Base-by-base conservation (phyloP, 2,797 vertebrate genomes). In the Anniella stebbinsi region DNA sequence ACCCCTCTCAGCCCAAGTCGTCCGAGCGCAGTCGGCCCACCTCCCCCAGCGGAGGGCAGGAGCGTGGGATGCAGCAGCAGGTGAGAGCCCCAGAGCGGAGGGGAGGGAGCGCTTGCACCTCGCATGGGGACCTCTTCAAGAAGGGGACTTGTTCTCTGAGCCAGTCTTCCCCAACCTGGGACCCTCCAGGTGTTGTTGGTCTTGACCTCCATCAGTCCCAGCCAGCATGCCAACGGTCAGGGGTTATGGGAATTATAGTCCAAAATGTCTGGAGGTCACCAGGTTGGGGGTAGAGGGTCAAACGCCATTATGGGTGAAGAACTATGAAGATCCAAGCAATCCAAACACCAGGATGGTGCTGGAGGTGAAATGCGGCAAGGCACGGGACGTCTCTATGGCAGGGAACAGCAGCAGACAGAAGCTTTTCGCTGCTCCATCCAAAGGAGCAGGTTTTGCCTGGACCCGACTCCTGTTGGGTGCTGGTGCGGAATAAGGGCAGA, bases 51-150 rank as follows among this genome's bases (percentile, higher is more conserved):
- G 97, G 98, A 25, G 97, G 95, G 51, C 98, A 96, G 17, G 98
- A 98, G 89, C 96, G 96, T 57, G 97, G 97, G 92, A 95, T 97
- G n/a, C 98, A 96, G 94, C 98, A 98, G 97, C 98, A 99, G 98
- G 99, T 99, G 97, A 97, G 98, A 93, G 81, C 54, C 86, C 60
- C 57, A 60, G 75, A 75, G 25, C 41, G 51, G 25, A 89, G 84
- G 9, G 36, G 28, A 28, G 12, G 76, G 25, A 60, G n/a, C 23
- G 73, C 17, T 28, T 11, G 63, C n/a, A 0, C 30, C 86, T 77
- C 48, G 36, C 45, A 2, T 23, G 33, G 7, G 0, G 11, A 1
- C 84, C 88, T 11, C 8, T 73, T 0, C 0, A 3, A 1, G 28
- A 8, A 60, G 72, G 41, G 57, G 21, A 41, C 18, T 11, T 15